Evolutionary conservation across 2,888 invertebrate genomes (phyloP).

Genomic region (Amblyteles armatorius): DNA sequence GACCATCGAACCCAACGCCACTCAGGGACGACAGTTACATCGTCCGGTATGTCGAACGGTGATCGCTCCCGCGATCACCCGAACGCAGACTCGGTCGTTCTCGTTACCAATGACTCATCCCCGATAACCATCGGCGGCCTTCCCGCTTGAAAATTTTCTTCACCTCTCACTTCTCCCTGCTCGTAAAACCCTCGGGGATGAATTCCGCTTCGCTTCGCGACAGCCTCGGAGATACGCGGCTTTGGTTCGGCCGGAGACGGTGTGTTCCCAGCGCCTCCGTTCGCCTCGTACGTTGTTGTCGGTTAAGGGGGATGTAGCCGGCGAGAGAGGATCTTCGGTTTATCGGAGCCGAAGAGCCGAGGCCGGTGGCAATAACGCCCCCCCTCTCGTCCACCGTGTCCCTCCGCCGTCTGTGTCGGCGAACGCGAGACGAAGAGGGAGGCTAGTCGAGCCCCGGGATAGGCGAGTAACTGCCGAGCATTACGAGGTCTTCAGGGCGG

Average conservation of each 20-base stretch:
- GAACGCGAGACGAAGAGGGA: conserved; percentile 22
- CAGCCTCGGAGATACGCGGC: conserved; percentile 12
- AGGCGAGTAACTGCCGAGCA: conserved; percentile 80
- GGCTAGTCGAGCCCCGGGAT: conserved; percentile 69
- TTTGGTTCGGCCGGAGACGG: conserved; percentile 7
- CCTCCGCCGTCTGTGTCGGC: background rate
- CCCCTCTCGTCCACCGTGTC: conserved; percentile 47
- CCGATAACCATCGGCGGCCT: background rate
- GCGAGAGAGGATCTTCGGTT: conserved; percentile 72
- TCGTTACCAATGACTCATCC: background rate
- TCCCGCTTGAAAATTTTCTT: conserved; percentile 25
- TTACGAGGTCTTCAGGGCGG: conserved; percentile 80
- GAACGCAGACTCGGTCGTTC: background rate
- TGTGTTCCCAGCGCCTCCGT: conserved; percentile 35
- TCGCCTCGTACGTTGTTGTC: conserved; percentile 43
- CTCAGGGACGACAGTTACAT: background rate
- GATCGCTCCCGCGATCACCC: background rate
- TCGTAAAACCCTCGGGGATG: conserved; percentile 28
- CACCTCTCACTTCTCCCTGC: background rate
- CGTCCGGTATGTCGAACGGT: background rate
- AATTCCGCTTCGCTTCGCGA: conserved; percentile 45
- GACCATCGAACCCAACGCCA: background rate
- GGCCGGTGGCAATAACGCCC: conserved; percentile 61
- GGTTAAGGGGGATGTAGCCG: conserved; percentile 34
- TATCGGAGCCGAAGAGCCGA: conserved; percentile 77